phyloP scores from a whole-genome alignment of 1,140 invertebrate species.

The Penaeus chinensis region DNA sequence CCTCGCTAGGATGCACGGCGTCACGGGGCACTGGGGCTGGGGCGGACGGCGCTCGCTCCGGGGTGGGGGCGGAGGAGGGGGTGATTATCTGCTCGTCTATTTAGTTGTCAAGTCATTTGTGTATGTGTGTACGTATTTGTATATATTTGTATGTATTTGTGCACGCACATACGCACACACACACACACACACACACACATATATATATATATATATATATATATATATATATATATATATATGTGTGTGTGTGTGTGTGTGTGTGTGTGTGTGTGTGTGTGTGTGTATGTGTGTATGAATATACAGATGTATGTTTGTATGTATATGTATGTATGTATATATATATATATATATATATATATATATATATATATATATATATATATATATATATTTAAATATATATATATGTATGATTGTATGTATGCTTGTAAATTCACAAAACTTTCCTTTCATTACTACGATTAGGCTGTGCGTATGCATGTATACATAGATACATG shows the following conservation, averaged over 20 bases:
- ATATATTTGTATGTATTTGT: too few relatives aligned
- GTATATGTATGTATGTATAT: neutral
- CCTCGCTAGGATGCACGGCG: too few relatives aligned
- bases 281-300: neutral
- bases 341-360: neutral
- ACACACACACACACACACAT: too few relatives aligned
- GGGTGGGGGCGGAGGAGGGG: too few relatives aligned
- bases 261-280: neutral
- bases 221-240: neutral
- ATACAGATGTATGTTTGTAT: neutral
- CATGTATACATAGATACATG: conserved; percentile 9
- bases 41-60: too few relatives aligned
- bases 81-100: too few relatives aligned
- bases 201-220: conserved; percentile 19
- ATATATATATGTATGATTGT: neutral
- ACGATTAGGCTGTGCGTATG: too few relatives aligned
- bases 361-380: conserved; percentile 28
- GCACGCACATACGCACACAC: too few relatives aligned
- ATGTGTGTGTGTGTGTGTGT: neutral
- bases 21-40: too few relatives aligned
- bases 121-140: too few relatives aligned
- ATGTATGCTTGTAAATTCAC: neutral
- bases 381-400: conserved; percentile 26
- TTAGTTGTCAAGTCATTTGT: too few relatives aligned
- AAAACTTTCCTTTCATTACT: too few relatives aligned